A percentile compares a stretch with the other conserved stretches of the same genome.
Evolutionary conservation across 2,797 vertebrate genomes (phyloP).

Genomic region (Diglossa cyanea): DNA sequence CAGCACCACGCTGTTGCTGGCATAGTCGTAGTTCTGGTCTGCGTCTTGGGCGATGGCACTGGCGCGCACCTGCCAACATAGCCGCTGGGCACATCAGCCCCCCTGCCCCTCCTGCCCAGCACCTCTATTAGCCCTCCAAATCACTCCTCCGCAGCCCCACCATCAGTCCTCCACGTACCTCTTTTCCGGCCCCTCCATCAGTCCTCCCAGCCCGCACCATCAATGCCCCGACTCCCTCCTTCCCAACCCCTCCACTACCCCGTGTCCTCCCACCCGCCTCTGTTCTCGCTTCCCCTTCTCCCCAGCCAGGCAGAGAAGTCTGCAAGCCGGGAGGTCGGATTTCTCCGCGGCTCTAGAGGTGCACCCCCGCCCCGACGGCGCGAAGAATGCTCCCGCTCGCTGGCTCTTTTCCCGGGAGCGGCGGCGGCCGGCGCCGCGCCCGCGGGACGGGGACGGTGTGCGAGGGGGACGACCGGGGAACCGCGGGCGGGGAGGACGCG

Average conservation of each 20-base stretch:
- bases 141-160: too few species aligned
- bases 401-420: background rate
- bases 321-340: background rate
- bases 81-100: background rate
- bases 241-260: background rate
- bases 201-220: background rate
- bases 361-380: background rate
- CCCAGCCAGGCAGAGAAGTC: background rate
- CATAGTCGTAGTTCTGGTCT: slow-evolving; percentile 98
- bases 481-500: too few species aligned
- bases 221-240: background rate
- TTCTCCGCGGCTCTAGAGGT: background rate
- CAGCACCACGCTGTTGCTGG: slow-evolving; percentile 96
- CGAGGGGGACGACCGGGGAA: background rate
- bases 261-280: background rate
- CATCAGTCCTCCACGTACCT: rapidly evolving
- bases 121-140: background rate
- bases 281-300: background rate
- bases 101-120: background rate
- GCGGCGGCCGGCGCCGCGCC: background rate
- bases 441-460: background rate
- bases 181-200: background rate
- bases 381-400: background rate
- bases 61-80: slow-evolving; percentile 85
- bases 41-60: slow-evolving; percentile 97